Conservation (phyloP, 53 echinoderm and acorn worm species). For the Actinopyga echinites region DNA sequence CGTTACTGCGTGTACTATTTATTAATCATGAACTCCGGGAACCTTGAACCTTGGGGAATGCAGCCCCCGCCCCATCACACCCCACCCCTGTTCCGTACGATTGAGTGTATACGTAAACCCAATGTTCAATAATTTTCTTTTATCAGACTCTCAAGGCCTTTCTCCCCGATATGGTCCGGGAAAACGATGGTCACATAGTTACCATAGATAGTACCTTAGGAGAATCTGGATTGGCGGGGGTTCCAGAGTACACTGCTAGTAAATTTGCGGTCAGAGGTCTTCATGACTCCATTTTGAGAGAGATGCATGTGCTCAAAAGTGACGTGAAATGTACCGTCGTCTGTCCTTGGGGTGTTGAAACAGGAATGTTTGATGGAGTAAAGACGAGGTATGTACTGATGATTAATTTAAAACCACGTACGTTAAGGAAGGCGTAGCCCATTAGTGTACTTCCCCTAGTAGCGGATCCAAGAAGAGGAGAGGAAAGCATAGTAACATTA, state of each 20-base stretch:
- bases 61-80: too few species aligned
- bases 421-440: too few species aligned
- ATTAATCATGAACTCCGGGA: too few species aligned
- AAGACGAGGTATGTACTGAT: conserved; percentile 30
- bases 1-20: too few species aligned
- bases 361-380: conserved; percentile 88
- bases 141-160: conserved; percentile 87
- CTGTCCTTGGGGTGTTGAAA: conserved; percentile 83
- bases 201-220: conserved; percentile 70
- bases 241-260: conserved; percentile 83
- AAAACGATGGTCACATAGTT: conserved; percentile 86
- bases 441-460: too few species aligned
- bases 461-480: too few species aligned
- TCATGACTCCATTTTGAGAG: conserved; percentile 70
- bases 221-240: conserved; percentile 39
- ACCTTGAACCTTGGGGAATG: too few species aligned
- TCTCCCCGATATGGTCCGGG: conserved; percentile 80
- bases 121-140: neutral
- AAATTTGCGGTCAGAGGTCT: conserved; percentile 78
- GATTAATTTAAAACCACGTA: too few species aligned
- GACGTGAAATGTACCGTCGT: conserved; percentile 80
- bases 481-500: too few species aligned
- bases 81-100: too few species aligned
- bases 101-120: too few species aligned
- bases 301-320: conserved; percentile 61